A percentile compares a stretch with the other conserved stretches of the same genome.
These are phyloP conservation scores for Acleris holmiana DNA, from an alignment of 2,888 invertebrate genomes.

Conservation along the genomic window DNA sequence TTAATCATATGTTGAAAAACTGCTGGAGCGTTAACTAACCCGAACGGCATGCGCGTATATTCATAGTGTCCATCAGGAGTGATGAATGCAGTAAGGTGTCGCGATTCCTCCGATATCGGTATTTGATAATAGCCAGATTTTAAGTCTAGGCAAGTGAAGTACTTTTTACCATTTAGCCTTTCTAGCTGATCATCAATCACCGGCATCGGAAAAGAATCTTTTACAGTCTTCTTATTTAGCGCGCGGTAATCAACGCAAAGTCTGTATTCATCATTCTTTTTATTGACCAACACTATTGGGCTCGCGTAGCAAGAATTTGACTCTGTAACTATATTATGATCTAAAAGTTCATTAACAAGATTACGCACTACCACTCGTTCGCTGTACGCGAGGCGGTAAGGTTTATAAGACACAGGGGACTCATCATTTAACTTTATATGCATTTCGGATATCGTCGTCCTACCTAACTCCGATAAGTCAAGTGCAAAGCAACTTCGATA, in stretches of 20 bases:
- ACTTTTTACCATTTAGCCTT: slow-evolving; percentile 41
- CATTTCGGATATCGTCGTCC: slow-evolving; percentile 3
- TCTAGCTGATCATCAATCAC: slow-evolving; percentile 51
- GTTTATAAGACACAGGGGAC: slow-evolving; percentile 8
- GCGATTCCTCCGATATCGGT: slow-evolving; percentile 31
- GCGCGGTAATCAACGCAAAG: slow-evolving; percentile 43
- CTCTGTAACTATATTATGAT: slow-evolving; percentile 1
- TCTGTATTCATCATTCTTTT: slow-evolving; percentile 42
- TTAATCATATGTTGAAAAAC: slow-evolving; percentile 49
- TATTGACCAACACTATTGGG: slow-evolving; percentile 31
- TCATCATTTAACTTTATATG: slow-evolving; percentile 5
- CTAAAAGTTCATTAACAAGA: slow-evolving; percentile 9
- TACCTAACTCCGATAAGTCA: slow-evolving; percentile 2
- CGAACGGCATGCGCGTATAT: slow-evolving; percentile 46
- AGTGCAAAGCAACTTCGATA: slow-evolving; percentile 5
- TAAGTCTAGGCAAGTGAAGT: slow-evolving; percentile 43
- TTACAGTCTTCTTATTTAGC: slow-evolving; percentile 42
- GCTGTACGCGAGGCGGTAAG: slow-evolving; percentile 8
- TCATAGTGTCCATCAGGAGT: slow-evolving; percentile 51
- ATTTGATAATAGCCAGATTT: slow-evolving; percentile 12
- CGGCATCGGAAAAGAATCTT: slow-evolving; percentile 47
- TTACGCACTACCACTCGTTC: neutral
- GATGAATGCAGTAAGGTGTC: slow-evolving; percentile 51
- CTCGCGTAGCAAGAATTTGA: slow-evolving; percentile 9
- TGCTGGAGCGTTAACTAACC: slow-evolving; percentile 46